Evolutionary conservation across 2,888 invertebrate species (phyloP).

Genomic region (Caenorhabditis auriculariae): DNA sequence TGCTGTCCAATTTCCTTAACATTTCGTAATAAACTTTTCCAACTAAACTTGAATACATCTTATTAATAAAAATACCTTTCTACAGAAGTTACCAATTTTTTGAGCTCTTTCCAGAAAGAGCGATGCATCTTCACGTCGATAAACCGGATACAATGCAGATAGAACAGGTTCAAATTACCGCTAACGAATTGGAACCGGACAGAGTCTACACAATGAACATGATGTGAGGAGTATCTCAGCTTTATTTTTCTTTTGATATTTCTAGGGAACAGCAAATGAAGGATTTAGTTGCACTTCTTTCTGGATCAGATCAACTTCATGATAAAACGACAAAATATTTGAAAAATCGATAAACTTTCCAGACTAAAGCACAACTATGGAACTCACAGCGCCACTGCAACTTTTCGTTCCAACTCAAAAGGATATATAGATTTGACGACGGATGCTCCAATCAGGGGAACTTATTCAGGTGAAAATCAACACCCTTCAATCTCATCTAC

Average conservation of each 20-base stretch:
- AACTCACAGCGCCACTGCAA: constrained; percentile 27
- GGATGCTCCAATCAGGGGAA: constrained; percentile 24
- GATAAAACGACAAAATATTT: no score
- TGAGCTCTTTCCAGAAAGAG: no score
- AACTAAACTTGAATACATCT: no score
- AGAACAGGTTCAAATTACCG: constrained; percentile 25
- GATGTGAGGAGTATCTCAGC: constrained; percentile 8
- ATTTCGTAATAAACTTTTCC: no score
- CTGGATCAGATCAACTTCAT: no score
- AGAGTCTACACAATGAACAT: constrained; percentile 20
- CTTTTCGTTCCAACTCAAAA: constrained; percentile 20
- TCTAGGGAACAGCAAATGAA: no score
- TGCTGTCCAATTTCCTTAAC: no score
- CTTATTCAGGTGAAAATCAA: constrained; percentile 21
- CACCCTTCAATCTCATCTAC: no score
- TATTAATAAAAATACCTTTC: no score
- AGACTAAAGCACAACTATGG: constrained; percentile 36
- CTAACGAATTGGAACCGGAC: constrained; percentile 13
- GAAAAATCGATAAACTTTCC: neutral
- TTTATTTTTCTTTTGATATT: no score
- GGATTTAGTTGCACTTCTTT: no score
- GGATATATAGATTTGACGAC: constrained; percentile 25
- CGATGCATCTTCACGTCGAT: constrained; percentile 21
- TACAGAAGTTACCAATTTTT: no score
- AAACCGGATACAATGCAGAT: constrained; percentile 39